Evolutionary conservation across 2,113 vertebrate genomes (phyloP).

Genomic region (Neolamprologus cancellatus): DNA sequence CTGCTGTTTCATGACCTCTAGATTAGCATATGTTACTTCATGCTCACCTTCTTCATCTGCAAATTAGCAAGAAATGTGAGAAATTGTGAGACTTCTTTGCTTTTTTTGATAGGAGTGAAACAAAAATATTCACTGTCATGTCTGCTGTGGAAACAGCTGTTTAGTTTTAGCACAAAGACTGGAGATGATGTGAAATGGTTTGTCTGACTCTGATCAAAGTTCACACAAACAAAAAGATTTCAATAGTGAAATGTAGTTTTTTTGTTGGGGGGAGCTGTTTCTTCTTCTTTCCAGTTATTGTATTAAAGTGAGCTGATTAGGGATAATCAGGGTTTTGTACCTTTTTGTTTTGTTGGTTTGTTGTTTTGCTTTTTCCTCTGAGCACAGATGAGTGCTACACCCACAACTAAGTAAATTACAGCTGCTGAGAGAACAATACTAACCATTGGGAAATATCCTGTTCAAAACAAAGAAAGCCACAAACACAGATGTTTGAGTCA

Average conservation of each 20-base stretch:
- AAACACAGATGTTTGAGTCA: neutral
- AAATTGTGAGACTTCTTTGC: neutral
- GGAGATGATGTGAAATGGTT: fast-evolving
- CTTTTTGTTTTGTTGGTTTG: neutral
- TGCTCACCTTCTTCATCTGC: neutral
- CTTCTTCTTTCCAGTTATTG: neutral
- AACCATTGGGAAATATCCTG: fast-evolving
- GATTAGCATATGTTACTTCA: constrained; percentile 37
- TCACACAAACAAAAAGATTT: neutral
- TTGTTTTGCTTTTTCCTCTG: constrained; percentile 8
- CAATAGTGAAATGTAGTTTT: neutral
- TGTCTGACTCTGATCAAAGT: neutral
- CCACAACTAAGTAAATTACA: neutral
- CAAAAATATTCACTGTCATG: fast-evolving
- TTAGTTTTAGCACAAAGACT: neutral
- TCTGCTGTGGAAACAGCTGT: neutral
- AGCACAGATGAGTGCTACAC: neutral
- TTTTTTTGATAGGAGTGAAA: neutral
- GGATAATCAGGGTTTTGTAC: neutral
- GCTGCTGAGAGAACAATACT: neutral
- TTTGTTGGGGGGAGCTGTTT: fast-evolving
- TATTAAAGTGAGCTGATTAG: neutral
- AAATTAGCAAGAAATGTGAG: neutral
- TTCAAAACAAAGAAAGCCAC: neutral
- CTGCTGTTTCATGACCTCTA: neutral